Base-by-base conservation (phyloP, 2,888 invertebrate species). In the Drosophila imparisetae region DNA sequence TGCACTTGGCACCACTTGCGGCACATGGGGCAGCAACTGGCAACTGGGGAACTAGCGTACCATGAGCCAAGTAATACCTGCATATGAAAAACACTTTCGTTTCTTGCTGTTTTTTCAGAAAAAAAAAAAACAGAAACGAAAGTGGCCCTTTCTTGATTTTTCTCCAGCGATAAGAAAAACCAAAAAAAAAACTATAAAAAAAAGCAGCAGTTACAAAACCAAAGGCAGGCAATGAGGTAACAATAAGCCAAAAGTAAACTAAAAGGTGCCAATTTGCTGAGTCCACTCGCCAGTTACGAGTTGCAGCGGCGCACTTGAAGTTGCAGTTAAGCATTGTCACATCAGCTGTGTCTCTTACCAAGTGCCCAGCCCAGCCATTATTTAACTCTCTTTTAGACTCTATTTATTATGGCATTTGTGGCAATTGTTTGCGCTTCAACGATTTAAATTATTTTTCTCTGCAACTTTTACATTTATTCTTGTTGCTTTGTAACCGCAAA, bases 41-140 rank as follows among this genome's bases (percentile, higher is more conserved):
- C 58, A 45, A 69, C 45, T 34, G 52, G 32, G 59, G 32, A 59
- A 57, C 38, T 66, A 70, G 27, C 60, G 75, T 71, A 55, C 66
- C 63, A 55, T 48, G 80, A 40, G 66, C 30, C n/a, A 42, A 57
- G 66, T 71, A 65, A 62, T 62, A 27, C 40, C 34, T 65, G 13
- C 32, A 59, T 75, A 88, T 83, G 84, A 72, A 85, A 87, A 86
- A 86, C 85, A 89, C 89, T 86, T 86, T 86, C 85, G 83, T 86
- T 85, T 78, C 27, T 77, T 27, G 29, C 42, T 49, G 48, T 32
- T 63, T 36, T 11, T 15, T 29, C 7, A 24, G 32, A 60, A 8
- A 52, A 67, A 78, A 24, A 36, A 60, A 8, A 52, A 67, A 78
- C 74, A 71, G 65, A 78, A 78, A 78, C 74, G 80, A 79, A 79